phyloP scores from a whole-genome alignment of 1,140 invertebrate species.

The Drosophila varians region DNA sequence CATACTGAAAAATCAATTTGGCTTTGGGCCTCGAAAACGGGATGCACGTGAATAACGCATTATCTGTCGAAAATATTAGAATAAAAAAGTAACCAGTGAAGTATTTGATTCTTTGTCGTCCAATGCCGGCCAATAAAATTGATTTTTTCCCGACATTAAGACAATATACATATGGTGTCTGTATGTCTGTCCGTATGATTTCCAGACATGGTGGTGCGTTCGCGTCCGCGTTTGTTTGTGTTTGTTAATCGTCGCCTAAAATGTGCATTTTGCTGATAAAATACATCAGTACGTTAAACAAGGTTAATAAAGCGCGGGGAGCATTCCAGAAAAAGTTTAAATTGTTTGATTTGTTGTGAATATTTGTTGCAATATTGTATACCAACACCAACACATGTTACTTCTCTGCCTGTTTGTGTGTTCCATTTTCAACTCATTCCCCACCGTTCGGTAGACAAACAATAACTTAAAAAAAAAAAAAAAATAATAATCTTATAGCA shows the following conservation, averaged over 20 bases:
- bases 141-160: constrained; percentile 47
- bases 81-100: not conserved
- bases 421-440: constrained; percentile 35
- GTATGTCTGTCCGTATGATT: constrained; percentile 7
- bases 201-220: constrained; percentile 37
- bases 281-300: not conserved
- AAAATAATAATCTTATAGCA: constrained; percentile 12
- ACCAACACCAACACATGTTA: constrained; percentile 40
- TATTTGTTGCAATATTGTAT: constrained; percentile 29
- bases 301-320: not conserved
- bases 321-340: constrained; percentile 28
- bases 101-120: constrained; percentile 6
- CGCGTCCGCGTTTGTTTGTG: constrained; percentile 24
- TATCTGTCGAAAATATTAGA: not conserved
- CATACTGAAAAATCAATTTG: constrained; percentile 69
- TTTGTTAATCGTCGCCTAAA: constrained; percentile 4
- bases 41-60: constrained; percentile 2
- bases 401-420: constrained; percentile 14
- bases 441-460: constrained; percentile 27
- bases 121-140: constrained; percentile 57
- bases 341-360: constrained; percentile 60
- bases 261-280: not conserved
- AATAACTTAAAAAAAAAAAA: constrained; percentile 16
- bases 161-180: not conserved
- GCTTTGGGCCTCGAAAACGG: not conserved